Evolutionary conservation across 2,113 vertebrate genomes (phyloP), one percentile per base, ranked within the genome.

Genomic region (Mormyrus iriodes): DNA sequence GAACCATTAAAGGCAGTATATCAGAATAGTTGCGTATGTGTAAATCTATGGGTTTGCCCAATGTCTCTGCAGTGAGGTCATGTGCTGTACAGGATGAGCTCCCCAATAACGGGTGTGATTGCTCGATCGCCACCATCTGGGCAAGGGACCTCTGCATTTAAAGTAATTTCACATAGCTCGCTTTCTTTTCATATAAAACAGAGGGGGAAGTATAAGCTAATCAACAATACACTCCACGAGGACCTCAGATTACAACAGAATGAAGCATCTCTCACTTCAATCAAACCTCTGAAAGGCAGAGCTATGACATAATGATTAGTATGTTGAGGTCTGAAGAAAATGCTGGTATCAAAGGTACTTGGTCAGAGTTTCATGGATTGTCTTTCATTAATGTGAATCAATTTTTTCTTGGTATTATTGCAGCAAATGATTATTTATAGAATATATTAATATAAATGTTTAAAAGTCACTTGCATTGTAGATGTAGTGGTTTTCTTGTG

Each of bases 41-140:
- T 88, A 51, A 39, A 88, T 46, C 31, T 17, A 88, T 87, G 88
- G 88, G 92, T 93, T 90, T 83, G 88, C 90, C 88, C 79, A 88
- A 94, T 95, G 93, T 92, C 93, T 94, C 86, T 89, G 89, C 89
- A 88, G 90, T 95, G 94, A 95, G 91, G 90, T 94, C 94, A 95
- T 94, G n/a, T 93, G 90, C 92, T 92, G 93, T 94, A 92, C 7
- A 83, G 90, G 93, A 91, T 92, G 91, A 92, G 94, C 94, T 94
- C 92, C 92, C 94, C 94, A 94, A 51, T 91, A 94, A 93, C 46
- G 93, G 94, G 94, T 95, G 92, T 93, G 91, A 93, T 89, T n/a
- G 89, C 88, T 73, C 27, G 6, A 61, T 69, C 21, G 8, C 73
- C 3, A 49, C 44, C 42, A 51, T 51, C 48, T 51, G 73, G 13